Base-by-base conservation (phyloP, 2,888 invertebrate species). In the Palloptera scutellata region DNA sequence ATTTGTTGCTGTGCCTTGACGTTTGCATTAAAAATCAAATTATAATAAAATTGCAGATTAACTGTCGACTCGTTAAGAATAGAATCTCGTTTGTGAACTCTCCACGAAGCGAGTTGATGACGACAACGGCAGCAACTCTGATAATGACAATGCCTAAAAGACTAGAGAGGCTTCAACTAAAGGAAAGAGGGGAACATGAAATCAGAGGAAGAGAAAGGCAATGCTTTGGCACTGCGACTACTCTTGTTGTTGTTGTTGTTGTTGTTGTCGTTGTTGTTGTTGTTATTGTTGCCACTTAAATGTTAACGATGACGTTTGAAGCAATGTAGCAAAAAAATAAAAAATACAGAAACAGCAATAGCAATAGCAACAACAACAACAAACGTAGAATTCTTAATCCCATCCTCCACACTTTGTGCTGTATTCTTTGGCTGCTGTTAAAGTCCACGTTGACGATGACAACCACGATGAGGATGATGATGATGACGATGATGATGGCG, bases 201-300 rank as follows among this genome's bases (percentile, higher is more conserved):
- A n/a, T n/a, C n/a, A n/a, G n/a, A 30, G 30, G 30, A 30, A 30
- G 30, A 30, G 30, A 30, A 30, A 30, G 30, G 30, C 6, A 53
- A 51, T 63, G 20, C 9, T n/a, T n/a, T 55, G 30, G 1, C 30
- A 48, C 45, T 55, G 19, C 9, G 9, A 30, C 17, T 54, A 43
- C 17, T 20, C 13, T 75, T 78, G 76, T 78, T 78, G 75, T 75
- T 76, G 76, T 77, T 78, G 77, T 78, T 78, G 77, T 76, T 76
- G 75, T 76, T 74, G 77, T 76, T 77, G 77, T 76, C 78, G 76
- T 75, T 75, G 74, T 71, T 72, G 67, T 68, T 64, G 69, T 68
- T 61, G 64, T 20, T 13, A 45, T 55, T 42, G n/a, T 15, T 11
- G 45, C 43, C 55, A 63, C 43, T 43, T 55, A 55, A 45, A 54